Evolutionary conservation across 2,113 vertebrate species (phyloP), one percentile per base, ranked within the genome.

Genomic region (Mobula birostris): DNA sequence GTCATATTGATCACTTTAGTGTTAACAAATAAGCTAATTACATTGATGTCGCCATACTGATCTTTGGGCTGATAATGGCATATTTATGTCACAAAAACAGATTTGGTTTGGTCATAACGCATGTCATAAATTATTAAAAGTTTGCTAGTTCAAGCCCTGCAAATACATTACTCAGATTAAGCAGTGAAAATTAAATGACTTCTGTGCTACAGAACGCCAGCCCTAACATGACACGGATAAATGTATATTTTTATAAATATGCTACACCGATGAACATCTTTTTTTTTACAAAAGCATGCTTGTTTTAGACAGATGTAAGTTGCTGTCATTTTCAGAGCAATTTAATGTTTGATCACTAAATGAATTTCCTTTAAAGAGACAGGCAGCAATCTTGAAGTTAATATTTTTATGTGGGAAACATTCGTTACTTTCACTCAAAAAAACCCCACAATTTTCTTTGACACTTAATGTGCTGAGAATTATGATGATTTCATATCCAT

Each of bases 1-100:
- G 32, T 72, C 91, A 74, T 74, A 74, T 93, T 93, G 91, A 93
- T 93, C 68, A 93, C 68, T 93, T 48, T 48, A 93, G 27, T 93
- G 91, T 76, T 76, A 93, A 76, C 36, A 93, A 93, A 93, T 56
- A 40, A 74, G 40, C 91, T 93, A 74, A 93, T 93, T 93, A 72
- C 19, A 2, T 17, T 74, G 32, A 74, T 76, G 21, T 40, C 40
- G 29, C 72, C 29, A 40, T 74, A 74, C 68, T 74, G 91, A 74
- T 76, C 36, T 27, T 27, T 27, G 91, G 91, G 21, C 66, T 48
- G 91, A 93, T 76, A 93, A 56, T 74, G 90, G 32, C 40, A 36
- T 27, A 72, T 11, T 48, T 76, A 76, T 74, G 68, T 74, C 70
- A 74, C 91, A 14, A 56, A 32, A 48, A 93, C n/a, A 90, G 12